Percentiles rank a stretch among this genome's conserved stretches.
Evolutionary conservation across 2,888 invertebrate species (phyloP).

Genomic region (Nymphalis urticae): DNA sequence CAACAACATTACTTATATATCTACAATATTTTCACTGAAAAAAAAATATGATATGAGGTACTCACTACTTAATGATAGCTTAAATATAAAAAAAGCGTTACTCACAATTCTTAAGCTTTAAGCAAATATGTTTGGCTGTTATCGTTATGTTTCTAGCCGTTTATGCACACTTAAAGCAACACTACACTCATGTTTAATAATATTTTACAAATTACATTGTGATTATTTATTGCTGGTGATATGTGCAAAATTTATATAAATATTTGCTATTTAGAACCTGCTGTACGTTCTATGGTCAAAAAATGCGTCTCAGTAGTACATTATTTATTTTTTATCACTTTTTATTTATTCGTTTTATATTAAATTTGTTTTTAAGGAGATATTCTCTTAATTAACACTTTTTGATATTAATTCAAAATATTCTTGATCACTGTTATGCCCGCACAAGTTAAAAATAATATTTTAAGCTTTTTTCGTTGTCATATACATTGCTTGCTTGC

Average conservation of each 20-base stretch:
- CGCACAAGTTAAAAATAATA: background rate
- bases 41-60: too few relatives aligned
- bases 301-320: slow-evolving; percentile 45
- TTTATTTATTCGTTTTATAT: background rate
- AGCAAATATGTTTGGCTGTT: slow-evolving; percentile 51
- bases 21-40: too few relatives aligned
- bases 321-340: slow-evolving; percentile 3
- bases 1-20: too few relatives aligned
- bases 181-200: slow-evolving; percentile 63
- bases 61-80: background rate
- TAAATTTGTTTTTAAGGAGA: background rate
- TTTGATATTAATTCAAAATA: background rate
- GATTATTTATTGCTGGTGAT: slow-evolving; percentile 70
- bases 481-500: background rate
- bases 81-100: slow-evolving; percentile 37
- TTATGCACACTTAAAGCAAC: slow-evolving; percentile 64
- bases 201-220: slow-evolving; percentile 76
- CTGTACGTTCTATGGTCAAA: slow-evolving; percentile 59
- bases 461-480: background rate
- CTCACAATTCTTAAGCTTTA: slow-evolving; percentile 68
- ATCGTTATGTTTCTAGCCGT: slow-evolving; percentile 43
- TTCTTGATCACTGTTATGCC: slow-evolving; percentile 3
- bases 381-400: background rate
- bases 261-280: slow-evolving; percentile 73
- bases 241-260: slow-evolving; percentile 71